These are phyloP conservation scores for Anthoscopus minutus DNA, from an alignment of 2,113 vertebrate species.

Conservation along the genomic window DNA sequence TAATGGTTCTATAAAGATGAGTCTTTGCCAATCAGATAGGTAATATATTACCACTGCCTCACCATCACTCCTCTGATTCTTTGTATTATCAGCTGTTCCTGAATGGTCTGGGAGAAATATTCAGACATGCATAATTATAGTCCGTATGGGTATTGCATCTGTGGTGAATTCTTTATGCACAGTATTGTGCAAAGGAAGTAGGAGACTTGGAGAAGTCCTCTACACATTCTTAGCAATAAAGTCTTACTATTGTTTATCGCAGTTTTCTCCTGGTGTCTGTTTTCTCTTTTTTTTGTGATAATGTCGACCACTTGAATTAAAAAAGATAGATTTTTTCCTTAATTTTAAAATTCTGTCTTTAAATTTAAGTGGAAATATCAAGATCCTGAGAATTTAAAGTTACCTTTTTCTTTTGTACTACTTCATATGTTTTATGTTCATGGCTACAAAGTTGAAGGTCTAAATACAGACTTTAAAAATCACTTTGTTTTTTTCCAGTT, in stretches of 20 bases:
- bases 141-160: not conserved
- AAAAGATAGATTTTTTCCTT: not conserved
- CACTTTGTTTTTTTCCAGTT: not conserved
- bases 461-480: not conserved
- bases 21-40: not conserved
- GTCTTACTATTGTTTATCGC: not conserved
- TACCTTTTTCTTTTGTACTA: not conserved
- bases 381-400: not conserved
- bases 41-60: not conserved
- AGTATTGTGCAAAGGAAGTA: not conserved
- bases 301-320: not conserved
- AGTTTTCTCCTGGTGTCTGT: not conserved
- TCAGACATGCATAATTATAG: not conserved
- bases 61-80: not conserved
- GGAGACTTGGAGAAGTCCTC: not conserved
- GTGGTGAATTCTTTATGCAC: not conserved
- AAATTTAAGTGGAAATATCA: not conserved
- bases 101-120: not conserved
- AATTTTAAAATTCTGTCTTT: not conserved
- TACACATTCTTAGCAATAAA: not conserved
- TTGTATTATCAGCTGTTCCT: not conserved
- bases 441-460: not conserved
- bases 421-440: not conserved
- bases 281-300: not conserved
- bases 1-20: not conserved